phyloP scores from a whole-genome alignment of 2,113 vertebrate genomes.

The Gobiocypris rarus region DNA sequence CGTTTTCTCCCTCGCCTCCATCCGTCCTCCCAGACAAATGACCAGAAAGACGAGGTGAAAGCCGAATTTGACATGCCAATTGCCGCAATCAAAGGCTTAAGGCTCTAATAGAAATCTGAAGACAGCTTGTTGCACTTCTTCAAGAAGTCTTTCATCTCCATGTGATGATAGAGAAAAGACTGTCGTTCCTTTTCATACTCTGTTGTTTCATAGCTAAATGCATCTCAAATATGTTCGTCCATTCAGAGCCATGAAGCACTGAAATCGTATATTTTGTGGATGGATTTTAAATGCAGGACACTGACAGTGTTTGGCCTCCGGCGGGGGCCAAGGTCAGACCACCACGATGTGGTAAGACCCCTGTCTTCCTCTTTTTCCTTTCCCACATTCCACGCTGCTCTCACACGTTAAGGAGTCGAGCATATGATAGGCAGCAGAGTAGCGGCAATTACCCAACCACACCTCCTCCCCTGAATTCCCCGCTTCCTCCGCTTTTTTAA shows the following conservation, averaged over 20 bases:
- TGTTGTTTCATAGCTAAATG: neutral
- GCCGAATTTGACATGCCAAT: conserved; percentile 66
- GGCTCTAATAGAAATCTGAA: conserved; percentile 70
- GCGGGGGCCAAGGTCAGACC: conserved; percentile 68
- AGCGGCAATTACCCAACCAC: conserved; percentile 73
- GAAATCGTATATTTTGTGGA: conserved; percentile 19
- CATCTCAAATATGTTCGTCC: neutral
- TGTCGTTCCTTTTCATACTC: neutral
- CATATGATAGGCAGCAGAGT: conserved; percentile 79
- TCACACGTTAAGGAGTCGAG: conserved; percentile 76
- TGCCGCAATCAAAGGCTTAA: conserved; percentile 73
- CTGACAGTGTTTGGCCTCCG: conserved; percentile 40
- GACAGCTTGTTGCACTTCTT: conserved; percentile 62
- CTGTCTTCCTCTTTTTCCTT: conserved; percentile 64
- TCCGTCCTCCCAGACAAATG: conserved; percentile 30
- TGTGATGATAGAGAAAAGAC: neutral
- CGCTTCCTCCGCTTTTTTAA: conserved; percentile 62
- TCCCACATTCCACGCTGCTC: conserved; percentile 69
- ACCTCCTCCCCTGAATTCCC: conserved; percentile 70
- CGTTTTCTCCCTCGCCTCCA: neutral
- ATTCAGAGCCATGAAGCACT: neutral
- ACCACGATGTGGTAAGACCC: conserved; percentile 71
- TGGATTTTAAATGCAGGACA: neutral
- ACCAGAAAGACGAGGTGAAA: conserved; percentile 57
- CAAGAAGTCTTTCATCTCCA: neutral